Evolutionary conservation across 92 coral and sea anemone genomes (phyloP), one percentile per base, ranked within the genome.

Genomic region (Actinostola sp.): DNA sequence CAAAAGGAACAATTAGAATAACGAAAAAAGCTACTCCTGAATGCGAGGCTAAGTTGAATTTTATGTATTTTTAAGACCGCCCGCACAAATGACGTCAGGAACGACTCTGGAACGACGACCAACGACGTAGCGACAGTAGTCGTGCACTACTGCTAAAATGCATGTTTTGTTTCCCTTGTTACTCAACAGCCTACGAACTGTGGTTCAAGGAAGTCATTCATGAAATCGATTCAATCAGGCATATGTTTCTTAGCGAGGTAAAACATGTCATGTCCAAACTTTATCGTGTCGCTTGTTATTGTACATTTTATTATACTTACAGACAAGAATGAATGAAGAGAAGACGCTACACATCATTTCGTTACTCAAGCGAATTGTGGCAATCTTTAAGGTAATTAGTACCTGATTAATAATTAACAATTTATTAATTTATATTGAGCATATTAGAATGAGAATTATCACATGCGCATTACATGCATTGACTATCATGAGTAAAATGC

Each of bases 131-230:
- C n/a, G n/a, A n/a, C n/a, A n/a, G 7, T 39, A 7, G 8, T 39
- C 23, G 14, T 7, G 45, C 14, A 39, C 14, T 39, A 39, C 7
- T 39, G 31, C 34, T 10, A 0, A 15, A 53, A 45, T 13, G 6
- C 6, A 39, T 9, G 33, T 9, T 16, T 45, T 15, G 35, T 15
- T n/a, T 13, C 0, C 27, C 34, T 20, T 52, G 21, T n/a, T 57
- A 21, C 53, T 41, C 8, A 14, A 3, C 76, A 95, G 99, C 97
- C 8, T 95, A 95, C 46, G 99, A 95, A 32, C 77, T 95, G 17
- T 95, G 99, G 99, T 95, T 95, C 65, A 91, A 91, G 61, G 88
- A 85, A 89, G 86, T 95, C 44, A 82, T 95, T 48, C 72, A 73
- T 41, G 99, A 95, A 67, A 35, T 95, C 45, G 99, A 95, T 65